These are phyloP conservation scores for Sakesphorus luctuosus DNA, from an alignment of 2,113 vertebrate genomes.

Conservation along the genomic window DNA sequence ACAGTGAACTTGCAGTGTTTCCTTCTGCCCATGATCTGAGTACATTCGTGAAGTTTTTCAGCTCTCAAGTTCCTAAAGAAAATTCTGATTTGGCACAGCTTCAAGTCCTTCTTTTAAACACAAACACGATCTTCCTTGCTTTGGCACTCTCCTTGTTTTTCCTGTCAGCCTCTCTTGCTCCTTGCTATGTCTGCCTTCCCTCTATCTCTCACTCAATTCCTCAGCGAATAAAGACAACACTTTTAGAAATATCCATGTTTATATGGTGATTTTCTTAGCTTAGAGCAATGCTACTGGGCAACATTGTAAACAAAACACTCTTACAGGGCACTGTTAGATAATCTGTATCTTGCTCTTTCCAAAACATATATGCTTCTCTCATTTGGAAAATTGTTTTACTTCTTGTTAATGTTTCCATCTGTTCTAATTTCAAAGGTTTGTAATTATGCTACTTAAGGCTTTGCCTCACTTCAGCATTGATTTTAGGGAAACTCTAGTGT, in stretches of 20 bases:
- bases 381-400: not conserved
- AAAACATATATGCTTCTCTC: not conserved
- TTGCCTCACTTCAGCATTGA: not conserved
- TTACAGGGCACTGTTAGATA: not conserved
- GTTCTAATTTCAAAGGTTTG: not conserved
- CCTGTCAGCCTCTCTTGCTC: slow-evolving; percentile 32
- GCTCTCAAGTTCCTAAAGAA: slow-evolving; percentile 32
- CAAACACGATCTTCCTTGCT: slow-evolving; percentile 33
- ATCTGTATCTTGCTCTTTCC: not conserved
- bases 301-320: slow-evolving; percentile 13
- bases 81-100: slow-evolving; percentile 42
- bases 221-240: not conserved
- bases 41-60: not conserved
- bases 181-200: not conserved
- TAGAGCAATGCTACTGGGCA: slow-evolving; percentile 1
- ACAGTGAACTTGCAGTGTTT: not conserved
- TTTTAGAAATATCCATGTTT: slow-evolving; percentile 1
- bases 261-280: not conserved
- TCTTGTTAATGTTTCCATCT: not conserved
- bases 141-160: slow-evolving; percentile 47
- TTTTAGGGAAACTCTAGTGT: not conserved
- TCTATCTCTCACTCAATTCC: not conserved
- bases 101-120: slow-evolving; percentile 49
- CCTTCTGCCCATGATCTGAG: not conserved
- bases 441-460: not conserved